Evolutionary conservation across 2,888 invertebrate genomes (phyloP), one percentile per base, ranked within the genome.

Genomic region (Vanessa cardui): DNA sequence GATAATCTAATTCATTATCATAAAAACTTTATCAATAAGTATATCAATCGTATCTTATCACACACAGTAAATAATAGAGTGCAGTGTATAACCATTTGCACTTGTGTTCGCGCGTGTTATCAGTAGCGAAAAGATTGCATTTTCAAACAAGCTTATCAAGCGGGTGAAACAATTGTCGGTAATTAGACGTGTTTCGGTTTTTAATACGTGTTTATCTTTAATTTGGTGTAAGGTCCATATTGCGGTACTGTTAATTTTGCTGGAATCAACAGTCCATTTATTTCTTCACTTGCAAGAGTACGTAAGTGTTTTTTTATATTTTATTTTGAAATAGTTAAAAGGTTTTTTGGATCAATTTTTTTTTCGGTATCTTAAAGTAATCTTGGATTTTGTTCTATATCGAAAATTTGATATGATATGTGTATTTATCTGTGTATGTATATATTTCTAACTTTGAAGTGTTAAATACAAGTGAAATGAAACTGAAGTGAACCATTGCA

Each of bases 1-100:
- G 79, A 80, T 81, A 78, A 81, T 80, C 75, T 76, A 74, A 77
- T 73, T 78, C 71, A 77, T 80, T 80, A 80, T 80, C 83, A 75
- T 67, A 69, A 72, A 76, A 77, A 71, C 72, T 69, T 78, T 76
- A 58, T 31, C 69, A 78, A 80, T 79, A 80, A 68, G 61, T 62
- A 7, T 76, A 74, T 75, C 73, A 69, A 54, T 15, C 2, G n/a
- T 81, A 85, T 86, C 85, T 86, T 84, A 56, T 56, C 56, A 18
- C 82, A 85, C 87, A 86, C 83, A 83, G 87, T 86, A 86, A 88
- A 86, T 85, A 83, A 76, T 80, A 74, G 76, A 76, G 69, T 86
- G 85, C 87, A 87, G 83, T 87, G 75, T 76, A 70, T 70, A 69
- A 66, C 74, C 73, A 75, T 71, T 69, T 72, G 74, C 76, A 74